A percentile compares a stretch with the other conserved stretches of the same genome.
Conservation (phyloP, 2,797 vertebrate species). For the Enteromius treurensis region DNA sequence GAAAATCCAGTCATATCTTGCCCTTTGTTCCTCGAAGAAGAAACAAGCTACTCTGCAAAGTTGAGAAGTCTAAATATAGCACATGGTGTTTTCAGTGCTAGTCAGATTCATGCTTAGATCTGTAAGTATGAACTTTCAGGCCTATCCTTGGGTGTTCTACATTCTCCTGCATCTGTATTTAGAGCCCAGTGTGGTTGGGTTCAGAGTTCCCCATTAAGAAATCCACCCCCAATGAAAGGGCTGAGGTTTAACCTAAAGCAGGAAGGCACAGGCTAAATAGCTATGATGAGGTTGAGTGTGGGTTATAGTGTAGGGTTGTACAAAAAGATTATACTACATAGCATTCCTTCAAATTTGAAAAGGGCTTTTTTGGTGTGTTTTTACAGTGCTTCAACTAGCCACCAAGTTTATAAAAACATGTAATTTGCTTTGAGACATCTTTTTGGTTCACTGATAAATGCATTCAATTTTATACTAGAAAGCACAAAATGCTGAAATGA, state of each 20-base stretch:
- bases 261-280: conserved; percentile 1
- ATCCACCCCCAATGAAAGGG: conserved; percentile 5
- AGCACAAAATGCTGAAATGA: not conserved
- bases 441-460: conserved; percentile 19
- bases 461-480: not conserved
- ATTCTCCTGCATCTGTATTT: not conserved
- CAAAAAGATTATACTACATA: not conserved
- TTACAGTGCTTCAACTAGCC: conserved; percentile 6
- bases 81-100: conserved; percentile 39
- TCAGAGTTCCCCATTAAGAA: not conserved
- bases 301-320: conserved; percentile 3
- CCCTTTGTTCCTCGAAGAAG: conserved; percentile 18
- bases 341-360: not conserved
- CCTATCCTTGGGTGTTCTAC: conserved; percentile 35
- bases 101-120: not conserved
- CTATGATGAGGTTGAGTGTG: not conserved
- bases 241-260: conserved; percentile 32
- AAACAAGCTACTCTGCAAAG: conserved; percentile 23
- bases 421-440: not conserved
- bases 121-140: conserved; percentile 7
- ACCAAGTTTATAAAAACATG: not conserved
- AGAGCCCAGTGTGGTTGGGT: conserved; percentile 24
- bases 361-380: not conserved
- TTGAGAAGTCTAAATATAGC: conserved; percentile 47
- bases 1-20: conserved; percentile 40